Conservation (phyloP, 2,888 invertebrate genomes). For the Aphodius sticticus region DNA sequence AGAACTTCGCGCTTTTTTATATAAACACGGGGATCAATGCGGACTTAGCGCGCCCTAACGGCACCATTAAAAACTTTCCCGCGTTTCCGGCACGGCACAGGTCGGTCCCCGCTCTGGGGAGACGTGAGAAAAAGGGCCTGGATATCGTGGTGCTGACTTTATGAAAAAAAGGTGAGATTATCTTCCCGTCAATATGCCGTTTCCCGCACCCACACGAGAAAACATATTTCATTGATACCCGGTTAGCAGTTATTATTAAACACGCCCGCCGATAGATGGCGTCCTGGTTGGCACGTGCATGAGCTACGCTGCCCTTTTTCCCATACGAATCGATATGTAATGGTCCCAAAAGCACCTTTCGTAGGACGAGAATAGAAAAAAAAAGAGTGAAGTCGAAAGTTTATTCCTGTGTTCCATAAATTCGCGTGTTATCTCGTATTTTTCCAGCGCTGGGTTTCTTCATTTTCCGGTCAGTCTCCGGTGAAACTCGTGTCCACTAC, state of each 20-base stretch:
- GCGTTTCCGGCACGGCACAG: slow-evolving; percentile 12
- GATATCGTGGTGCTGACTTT: slow-evolving; percentile 28
- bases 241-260: slow-evolving; percentile 34
- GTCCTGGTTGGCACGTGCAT: background rate
- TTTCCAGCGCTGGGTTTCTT: background rate
- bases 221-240: slow-evolving; percentile 35
- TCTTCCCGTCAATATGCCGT: slow-evolving; percentile 34
- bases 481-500: background rate
- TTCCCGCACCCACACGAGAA: slow-evolving; percentile 35
- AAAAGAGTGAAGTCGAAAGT: slow-evolving; percentile 28
- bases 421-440: background rate
- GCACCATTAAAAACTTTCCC: slow-evolving; percentile 22
- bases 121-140: slow-evolving; percentile 14
- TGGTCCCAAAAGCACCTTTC: background rate
- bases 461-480: slow-evolving; percentile 15
- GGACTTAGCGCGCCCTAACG: slow-evolving; percentile 16
- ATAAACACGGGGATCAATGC: slow-evolving; percentile 13
- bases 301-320: slow-evolving; percentile 21
- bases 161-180: slow-evolving; percentile 33
- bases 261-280: slow-evolving; percentile 21
- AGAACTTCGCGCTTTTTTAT: background rate
- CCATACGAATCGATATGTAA: slow-evolving; percentile 33
- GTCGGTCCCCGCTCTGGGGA: background rate
- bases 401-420: slow-evolving; percentile 20
- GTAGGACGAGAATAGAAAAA: too few relatives aligned